These are phyloP conservation scores for Coelopa pilipes DNA, from an alignment of 2,888 invertebrate species.

Conservation along the genomic window DNA sequence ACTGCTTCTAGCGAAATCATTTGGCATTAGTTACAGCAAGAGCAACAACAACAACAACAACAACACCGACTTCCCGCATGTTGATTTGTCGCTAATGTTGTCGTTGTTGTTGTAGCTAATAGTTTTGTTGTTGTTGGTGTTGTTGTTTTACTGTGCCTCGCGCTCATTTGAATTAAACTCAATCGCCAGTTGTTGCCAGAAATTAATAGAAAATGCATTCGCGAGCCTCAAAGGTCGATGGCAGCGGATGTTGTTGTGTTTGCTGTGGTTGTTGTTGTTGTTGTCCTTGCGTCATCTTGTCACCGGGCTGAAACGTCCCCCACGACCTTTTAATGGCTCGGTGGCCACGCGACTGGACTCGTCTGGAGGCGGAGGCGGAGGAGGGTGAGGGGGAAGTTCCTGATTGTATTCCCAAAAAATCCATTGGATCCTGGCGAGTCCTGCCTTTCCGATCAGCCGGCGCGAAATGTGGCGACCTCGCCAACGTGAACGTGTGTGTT, in stretches of 20 bases:
- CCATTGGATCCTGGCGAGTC: neutral
- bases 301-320: conserved; percentile 9
- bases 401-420: conserved; percentile 22
- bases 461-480: too few relatives aligned
- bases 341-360: neutral
- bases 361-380: too few relatives aligned
- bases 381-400: neutral
- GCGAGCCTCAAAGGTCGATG: neutral
- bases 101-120: too few relatives aligned
- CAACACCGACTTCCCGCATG: neutral
- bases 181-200: conserved; percentile 19
- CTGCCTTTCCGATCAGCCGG: too few relatives aligned
- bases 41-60: neutral
- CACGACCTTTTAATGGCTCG: conserved; percentile 1
- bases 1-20: neutral
- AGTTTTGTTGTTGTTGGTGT: too few relatives aligned
- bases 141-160: neutral
- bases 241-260: neutral
- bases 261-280: neutral
- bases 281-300: conserved; percentile 12
- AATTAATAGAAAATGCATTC: conserved; percentile 25
- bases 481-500: too few relatives aligned
- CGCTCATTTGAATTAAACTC: conserved; percentile 3
- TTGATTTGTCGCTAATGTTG: neutral
- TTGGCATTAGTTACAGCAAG: neutral